Base-by-base conservation (phyloP, 2,888 invertebrate species). In the Trissolcus japonicus region DNA sequence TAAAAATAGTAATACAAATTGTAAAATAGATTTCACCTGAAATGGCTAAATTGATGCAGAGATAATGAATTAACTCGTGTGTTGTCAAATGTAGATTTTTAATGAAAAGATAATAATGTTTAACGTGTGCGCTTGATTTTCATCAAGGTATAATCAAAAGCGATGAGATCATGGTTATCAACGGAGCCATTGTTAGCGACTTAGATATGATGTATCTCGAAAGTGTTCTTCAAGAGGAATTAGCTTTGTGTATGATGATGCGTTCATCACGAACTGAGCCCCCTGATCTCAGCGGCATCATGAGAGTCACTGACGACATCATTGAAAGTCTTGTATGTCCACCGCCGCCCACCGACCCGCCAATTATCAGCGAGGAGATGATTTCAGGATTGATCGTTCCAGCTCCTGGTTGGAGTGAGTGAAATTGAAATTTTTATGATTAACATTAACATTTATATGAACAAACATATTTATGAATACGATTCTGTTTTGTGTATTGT, bases 201-300 rank as follows among this genome's bases (percentile, higher is more conserved):
- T 92, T 98, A 91, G 98, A 98, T 92, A 98, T 98, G 98, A 98
- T 98, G 96, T 98, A 97, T 92, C 93, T 98, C 89, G 98, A 98
- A 90, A 96, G 96, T 88, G 96, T 98, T 80, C 92, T 98, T 83
- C 98, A 98, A 90, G 98, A 98, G 90, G 97, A 97, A 88, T 93
- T 96, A 80, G 94, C 96, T 56, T 93, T 98, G 79, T 96, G 96
- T 91, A 96, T 98, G 94, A 98, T 98, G 95, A 96, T 98, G 94
- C 93, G 98, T 82, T 93, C 93, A 6, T 92, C 92, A 66, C 90
- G 93, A 75, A 91, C 92, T 13, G 92, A 92, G 81, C 91, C 91
- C 11, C 91, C 91, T 0, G 91, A 91, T 82, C 89, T 91, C 25
- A 86, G 93, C 71, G 94, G 95, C 60, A 93, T 94, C 88, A 93